Evolutionary conservation across 2,113 vertebrate species (phyloP).

Genomic region (Corythaixoides concolor): DNA sequence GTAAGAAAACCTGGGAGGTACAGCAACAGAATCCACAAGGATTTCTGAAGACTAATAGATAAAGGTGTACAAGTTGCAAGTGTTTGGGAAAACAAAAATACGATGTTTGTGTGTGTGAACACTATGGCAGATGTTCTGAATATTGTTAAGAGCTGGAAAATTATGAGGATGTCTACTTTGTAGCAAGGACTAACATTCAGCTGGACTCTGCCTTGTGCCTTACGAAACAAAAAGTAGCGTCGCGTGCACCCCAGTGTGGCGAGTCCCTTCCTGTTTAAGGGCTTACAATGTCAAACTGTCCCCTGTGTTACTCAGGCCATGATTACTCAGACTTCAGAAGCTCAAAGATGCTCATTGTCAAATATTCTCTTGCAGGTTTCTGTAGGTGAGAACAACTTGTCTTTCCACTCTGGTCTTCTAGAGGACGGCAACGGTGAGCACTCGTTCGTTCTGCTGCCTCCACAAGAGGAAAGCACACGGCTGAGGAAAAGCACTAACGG

Average conservation of each 20-base stretch:
- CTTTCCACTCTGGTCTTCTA: not conserved
- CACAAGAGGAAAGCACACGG: not conserved
- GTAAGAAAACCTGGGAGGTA: not conserved
- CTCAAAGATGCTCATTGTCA: not conserved
- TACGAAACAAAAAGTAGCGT: not conserved
- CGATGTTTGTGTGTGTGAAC: not conserved
- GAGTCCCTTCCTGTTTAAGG: not conserved
- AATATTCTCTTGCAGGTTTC: constrained; percentile 57
- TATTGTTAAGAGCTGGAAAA: not conserved
- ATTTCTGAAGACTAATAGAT: not conserved
- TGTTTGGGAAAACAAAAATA: not conserved
- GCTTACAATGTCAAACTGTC: not conserved
- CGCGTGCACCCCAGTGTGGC: not conserved
- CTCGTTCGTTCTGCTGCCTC: not conserved
- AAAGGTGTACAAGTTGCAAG: not conserved
- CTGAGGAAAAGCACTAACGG: not conserved
- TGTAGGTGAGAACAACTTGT: constrained; percentile 58
- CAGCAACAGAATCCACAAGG: not conserved
- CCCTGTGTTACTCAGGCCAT: not conserved
- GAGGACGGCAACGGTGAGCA: constrained; percentile 70
- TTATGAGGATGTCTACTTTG: not conserved
- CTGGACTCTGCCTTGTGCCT: not conserved
- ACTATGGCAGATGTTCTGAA: not conserved
- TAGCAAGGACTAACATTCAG: not conserved
- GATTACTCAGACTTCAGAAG: not conserved